Conservation (phyloP, 2,888 invertebrate genomes). For the Orchesellides sinensis region DNA sequence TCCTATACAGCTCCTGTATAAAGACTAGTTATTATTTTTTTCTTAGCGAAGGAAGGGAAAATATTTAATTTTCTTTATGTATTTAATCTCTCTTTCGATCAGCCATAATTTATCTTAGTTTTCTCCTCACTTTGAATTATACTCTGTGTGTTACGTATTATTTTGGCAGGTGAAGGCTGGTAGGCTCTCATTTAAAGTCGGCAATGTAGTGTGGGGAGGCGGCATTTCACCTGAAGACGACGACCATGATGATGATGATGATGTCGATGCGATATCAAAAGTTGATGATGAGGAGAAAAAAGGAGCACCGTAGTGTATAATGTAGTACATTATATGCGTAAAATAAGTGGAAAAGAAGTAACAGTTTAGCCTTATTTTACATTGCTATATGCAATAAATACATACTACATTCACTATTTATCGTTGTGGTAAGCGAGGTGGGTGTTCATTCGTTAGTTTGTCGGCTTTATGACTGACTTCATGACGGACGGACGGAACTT, state of each 20-base stretch:
- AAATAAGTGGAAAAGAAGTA: not conserved
- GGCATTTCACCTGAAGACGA: constrained; percentile 55
- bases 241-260: constrained; percentile 36
- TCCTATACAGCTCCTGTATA: not conserved
- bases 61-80: constrained; percentile 65
- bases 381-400: not conserved
- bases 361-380: not conserved
- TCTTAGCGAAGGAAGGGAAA: constrained; percentile 28
- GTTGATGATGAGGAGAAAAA: constrained; percentile 56
- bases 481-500: constrained; percentile 56
- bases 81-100: constrained; percentile 60
- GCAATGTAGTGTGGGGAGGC: constrained; percentile 47
- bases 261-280: constrained; percentile 49
- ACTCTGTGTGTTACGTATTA: constrained; percentile 28
- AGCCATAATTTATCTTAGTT: constrained; percentile 58
- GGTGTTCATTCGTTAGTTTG: constrained; percentile 60
- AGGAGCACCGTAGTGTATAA: constrained; percentile 10
- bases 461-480: constrained; percentile 44
- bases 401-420: too few relatives aligned
- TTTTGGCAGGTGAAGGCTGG: constrained; percentile 53
- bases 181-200: constrained; percentile 7
- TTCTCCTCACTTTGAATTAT: constrained; percentile 45
- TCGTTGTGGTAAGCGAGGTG: constrained; percentile 35
- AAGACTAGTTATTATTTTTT: not conserved
- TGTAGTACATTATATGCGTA: not conserved